A percentile compares a stretch with the other conserved stretches of the same genome.
These are phyloP conservation scores for Tetragnatha versicolor DNA, from an alignment of 1,140 invertebrate species.

Conservation along the genomic window DNA sequence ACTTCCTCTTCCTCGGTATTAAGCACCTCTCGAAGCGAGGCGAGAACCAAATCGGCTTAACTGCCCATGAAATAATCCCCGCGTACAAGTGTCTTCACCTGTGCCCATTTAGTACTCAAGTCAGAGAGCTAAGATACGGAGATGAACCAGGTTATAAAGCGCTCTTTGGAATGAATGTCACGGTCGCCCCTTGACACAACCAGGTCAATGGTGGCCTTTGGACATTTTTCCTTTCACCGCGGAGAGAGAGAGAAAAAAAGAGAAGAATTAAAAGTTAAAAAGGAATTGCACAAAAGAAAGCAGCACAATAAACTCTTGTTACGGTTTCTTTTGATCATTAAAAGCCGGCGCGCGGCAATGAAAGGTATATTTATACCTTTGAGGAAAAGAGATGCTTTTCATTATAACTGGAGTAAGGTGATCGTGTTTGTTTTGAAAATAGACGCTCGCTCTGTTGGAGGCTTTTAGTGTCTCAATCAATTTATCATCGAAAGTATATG, in stretches of 20 bases:
- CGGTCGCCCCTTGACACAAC: slow-evolving; percentile 23
- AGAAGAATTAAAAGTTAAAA: not conserved
- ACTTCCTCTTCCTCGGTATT: too few relatives aligned
- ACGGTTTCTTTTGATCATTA: not conserved
- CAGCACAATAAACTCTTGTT: not conserved
- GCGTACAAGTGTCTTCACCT: too few relatives aligned
- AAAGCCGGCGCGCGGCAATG: not conserved
- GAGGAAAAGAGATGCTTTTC: not conserved
- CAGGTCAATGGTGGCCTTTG: not conserved
- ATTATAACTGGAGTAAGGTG: not conserved
- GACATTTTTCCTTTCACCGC: not conserved
- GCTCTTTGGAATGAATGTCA: slow-evolving; percentile 22
- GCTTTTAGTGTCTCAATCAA: too few relatives aligned
- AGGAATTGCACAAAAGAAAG: not conserved
- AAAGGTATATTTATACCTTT: slow-evolving; percentile 13
- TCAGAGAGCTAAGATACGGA: too few relatives aligned
- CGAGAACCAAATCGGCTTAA: too few relatives aligned
- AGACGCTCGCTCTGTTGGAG: too few relatives aligned
- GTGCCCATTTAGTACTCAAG: too few relatives aligned
- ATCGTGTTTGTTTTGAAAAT: too few relatives aligned
- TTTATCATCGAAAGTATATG: too few relatives aligned
- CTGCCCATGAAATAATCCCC: too few relatives aligned
- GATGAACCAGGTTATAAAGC: too few relatives aligned
- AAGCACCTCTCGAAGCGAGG: too few relatives aligned
- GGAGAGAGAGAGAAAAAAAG: not conserved